Percentiles rank a stretch among this genome's conserved stretches.
These are phyloP conservation scores for Notothenia rossii DNA, from an alignment of 2,113 vertebrate species.

Conservation along the genomic window DNA sequence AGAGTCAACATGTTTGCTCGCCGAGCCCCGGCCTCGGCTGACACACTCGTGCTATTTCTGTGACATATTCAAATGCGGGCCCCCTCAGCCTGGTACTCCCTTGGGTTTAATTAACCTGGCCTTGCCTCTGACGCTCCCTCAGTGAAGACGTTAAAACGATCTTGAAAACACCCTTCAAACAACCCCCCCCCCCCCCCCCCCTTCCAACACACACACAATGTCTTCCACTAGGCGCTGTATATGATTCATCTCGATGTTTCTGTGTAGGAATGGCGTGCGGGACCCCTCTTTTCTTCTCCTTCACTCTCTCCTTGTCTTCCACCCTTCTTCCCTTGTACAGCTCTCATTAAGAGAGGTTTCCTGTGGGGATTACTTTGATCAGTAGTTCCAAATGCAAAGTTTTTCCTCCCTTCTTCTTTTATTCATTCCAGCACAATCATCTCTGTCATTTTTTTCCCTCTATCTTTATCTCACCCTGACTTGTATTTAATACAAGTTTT, in stretches of 20 bases:
- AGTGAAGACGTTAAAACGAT: slow-evolving; percentile 81
- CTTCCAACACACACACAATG: slow-evolving; percentile 24
- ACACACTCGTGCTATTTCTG: slow-evolving; percentile 74
- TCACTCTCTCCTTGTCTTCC: slow-evolving; percentile 64
- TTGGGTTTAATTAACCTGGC: slow-evolving; percentile 87
- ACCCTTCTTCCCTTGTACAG: slow-evolving; percentile 59
- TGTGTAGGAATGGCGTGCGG: slow-evolving; percentile 57
- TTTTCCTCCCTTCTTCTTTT: slow-evolving; percentile 61
- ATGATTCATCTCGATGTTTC: slow-evolving; percentile 59
- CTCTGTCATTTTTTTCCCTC: slow-evolving; percentile 65
- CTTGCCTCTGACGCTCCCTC: slow-evolving; percentile 78
- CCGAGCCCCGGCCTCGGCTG: slow-evolving; percentile 64
- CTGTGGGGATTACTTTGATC: slow-evolving; percentile 80
- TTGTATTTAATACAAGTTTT: slow-evolving; percentile 59
- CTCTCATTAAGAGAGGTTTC: slow-evolving; percentile 79
- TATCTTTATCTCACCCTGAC: slow-evolving; percentile 21
- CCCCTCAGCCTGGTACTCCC: slow-evolving; percentile 68
- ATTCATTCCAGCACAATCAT: slow-evolving; percentile 67
- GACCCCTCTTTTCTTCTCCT: slow-evolving; percentile 57
- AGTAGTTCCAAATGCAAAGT: slow-evolving; percentile 78
- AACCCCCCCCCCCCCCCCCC: slow-evolving; percentile 3
- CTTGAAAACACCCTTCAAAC: slow-evolving; percentile 75
- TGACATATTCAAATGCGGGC: slow-evolving; percentile 83
- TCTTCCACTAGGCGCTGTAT: slow-evolving; percentile 47
- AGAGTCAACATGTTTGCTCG: slow-evolving; percentile 81